Evolutionary conservation across 1,140 invertebrate genomes (phyloP).

Genomic region (Brachionus angularis): DNA sequence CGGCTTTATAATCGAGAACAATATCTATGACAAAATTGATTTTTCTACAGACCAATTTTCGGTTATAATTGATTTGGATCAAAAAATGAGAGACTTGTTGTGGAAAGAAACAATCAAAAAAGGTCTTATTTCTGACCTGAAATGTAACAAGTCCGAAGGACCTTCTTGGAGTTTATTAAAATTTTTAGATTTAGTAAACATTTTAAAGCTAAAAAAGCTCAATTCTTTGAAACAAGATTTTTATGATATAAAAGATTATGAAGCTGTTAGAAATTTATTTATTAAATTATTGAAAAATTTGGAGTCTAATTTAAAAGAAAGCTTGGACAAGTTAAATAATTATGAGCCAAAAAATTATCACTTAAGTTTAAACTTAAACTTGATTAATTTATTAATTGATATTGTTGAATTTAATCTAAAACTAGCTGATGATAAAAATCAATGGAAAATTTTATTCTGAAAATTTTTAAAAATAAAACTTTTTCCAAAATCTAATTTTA

Average conservation of each 20-base stretch:
- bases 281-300: neutral
- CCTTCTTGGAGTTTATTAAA: conserved; percentile 38
- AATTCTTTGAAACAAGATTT: neutral
- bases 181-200: conserved; percentile 12
- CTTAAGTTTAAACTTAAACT: neutral
- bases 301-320: neutral
- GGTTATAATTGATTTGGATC: neutral
- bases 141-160: conserved; percentile 3
- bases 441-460: conserved; percentile 3
- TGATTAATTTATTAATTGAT: neutral
- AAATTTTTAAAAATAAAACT: no score
- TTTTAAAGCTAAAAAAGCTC: neutral
- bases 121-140: conserved; percentile 3
- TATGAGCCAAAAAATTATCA: neutral
- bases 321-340: neutral
- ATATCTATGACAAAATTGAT: conserved; percentile 12
- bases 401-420: conserved; percentile 11
- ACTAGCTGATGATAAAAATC: neutral
- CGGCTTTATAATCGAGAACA: conserved; percentile 28
- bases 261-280: neutral
- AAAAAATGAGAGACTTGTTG: neutral
- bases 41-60: no score
- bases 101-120: conserved; percentile 11
- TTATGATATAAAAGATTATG: conserved; percentile 10
- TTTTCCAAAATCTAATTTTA: no score